Conservation (phyloP, 2,797 vertebrate species). For the Enteromius fasciolatus region DNA sequence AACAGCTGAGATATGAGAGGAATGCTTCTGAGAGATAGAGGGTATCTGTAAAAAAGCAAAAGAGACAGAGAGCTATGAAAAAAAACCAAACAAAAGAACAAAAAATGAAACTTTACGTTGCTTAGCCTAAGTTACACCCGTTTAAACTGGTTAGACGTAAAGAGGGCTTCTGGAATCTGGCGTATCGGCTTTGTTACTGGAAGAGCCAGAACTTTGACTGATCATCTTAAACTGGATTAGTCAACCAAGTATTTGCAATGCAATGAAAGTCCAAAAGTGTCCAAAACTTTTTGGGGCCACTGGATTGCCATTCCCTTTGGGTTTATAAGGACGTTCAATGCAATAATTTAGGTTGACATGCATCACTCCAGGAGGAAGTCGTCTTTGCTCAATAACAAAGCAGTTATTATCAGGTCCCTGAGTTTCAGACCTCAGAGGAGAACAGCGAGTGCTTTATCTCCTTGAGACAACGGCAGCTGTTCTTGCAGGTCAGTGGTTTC, state of each 20-base stretch:
- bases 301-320: background rate
- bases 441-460: conserved; percentile 69
- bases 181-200: conserved; percentile 67
- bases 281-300: background rate
- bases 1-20: conserved; percentile 21
- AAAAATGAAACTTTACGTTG: background rate
- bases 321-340: background rate
- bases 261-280: background rate
- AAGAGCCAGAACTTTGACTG: background rate
- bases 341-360: conserved; percentile 47
- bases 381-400: conserved; percentile 66
- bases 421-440: conserved; percentile 48
- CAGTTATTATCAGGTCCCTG: conserved; percentile 64
- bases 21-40: conserved; percentile 32
- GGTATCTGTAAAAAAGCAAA: background rate
- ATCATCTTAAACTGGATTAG: conserved; percentile 15
- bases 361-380: conserved; percentile 51
- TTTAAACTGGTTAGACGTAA: conserved; percentile 69
- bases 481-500: conserved; percentile 51
- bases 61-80: background rate
- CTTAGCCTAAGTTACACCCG: conserved; percentile 1
- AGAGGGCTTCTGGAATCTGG: conserved; percentile 57
- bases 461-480: conserved; percentile 69
- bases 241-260: background rate
- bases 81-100: background rate